Evolutionary conservation across 2,113 vertebrate species (phyloP), one percentile per base, ranked within the genome.

Genomic region (Thryonomys swinderianus): DNA sequence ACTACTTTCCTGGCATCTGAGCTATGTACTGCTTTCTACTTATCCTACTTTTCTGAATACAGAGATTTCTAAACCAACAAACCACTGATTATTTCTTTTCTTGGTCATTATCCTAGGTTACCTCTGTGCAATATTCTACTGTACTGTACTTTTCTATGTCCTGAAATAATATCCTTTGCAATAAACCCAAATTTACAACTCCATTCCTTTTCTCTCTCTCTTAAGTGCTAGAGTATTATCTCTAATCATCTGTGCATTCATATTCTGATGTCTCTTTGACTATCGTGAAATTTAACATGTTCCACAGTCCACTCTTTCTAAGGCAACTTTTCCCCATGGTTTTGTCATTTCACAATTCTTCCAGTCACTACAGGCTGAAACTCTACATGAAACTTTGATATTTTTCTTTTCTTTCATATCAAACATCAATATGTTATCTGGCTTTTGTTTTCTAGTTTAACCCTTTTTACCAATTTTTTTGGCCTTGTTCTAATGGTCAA

Each of bases 271-370:
- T n/a, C 30, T 85, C 2, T 17, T 42, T 57, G n/a, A 48, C 27
- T 82, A 27, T 78, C 25, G 83, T 16, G 78, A 89, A 96, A 79
- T 17, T 66, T 62, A 80, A 21, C 18, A 81, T 18, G 55, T 53
- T 64, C 61, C 13, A 79, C 64, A 48, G 37, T 32, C 17, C 21
- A 20, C 20, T 61, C 9, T 85, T 85, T 81, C 73, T 45, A 90
- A 82, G 91, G 48, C 74, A 89, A 73, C 32, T 53, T 57, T 51
- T 80, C 10, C 55, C 69, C 11, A 80, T 81, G 59, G n/a, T 45
- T 71, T 66, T 37, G 79, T 73, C 34, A 76, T 92, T 91, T 90
- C 2, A 90, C 14, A 74, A 66, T 91, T 93, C 27, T 81, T 23
- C 30, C 12, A 48, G 7, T 55, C 21, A 66, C 17, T 73, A 20